Evolutionary conservation across 2,888 invertebrate species (phyloP).

Genomic region (Lordiphosa andalusiaca): DNA sequence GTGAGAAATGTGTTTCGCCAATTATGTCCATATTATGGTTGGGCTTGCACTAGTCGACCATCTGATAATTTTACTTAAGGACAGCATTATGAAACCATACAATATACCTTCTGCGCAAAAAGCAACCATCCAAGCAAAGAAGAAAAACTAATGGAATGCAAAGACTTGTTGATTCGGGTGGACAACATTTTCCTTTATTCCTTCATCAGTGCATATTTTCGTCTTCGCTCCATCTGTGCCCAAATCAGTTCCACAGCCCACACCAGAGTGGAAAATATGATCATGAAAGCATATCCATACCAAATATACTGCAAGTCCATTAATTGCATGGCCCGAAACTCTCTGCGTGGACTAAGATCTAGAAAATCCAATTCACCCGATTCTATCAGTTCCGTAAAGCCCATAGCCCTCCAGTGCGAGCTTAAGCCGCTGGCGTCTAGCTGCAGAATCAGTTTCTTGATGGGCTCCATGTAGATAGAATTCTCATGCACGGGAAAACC

Average conservation of each 20-base stretch:
- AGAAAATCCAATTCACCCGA: slow-evolving; percentile 50
- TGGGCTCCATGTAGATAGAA: slow-evolving; percentile 58
- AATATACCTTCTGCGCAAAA: no score
- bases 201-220: no score
- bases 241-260: slow-evolving; percentile 47
- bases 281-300: slow-evolving; percentile 59
- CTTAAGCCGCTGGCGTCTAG: slow-evolving; percentile 53
- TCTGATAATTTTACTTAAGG: no score
- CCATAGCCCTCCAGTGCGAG: slow-evolving; percentile 48
- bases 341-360: slow-evolving; percentile 52
- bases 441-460: slow-evolving; percentile 59
- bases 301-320: slow-evolving; percentile 68
- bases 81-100: no score
- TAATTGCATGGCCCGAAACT: slow-evolving; percentile 61
- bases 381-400: slow-evolving; percentile 61
- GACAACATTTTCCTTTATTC: no score
- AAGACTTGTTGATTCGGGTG: no score
- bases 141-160: no score
- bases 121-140: no score
- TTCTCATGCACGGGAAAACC: slow-evolving; percentile 72
- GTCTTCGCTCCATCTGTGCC: slow-evolving; percentile 9
- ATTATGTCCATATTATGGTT: no score
- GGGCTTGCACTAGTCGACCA: no score
- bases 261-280: slow-evolving; percentile 33
- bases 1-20: no score